Percentiles rank a stretch among this genome's conserved stretches.
These are phyloP conservation scores for Campodea augens DNA, from an alignment of 1,140 invertebrate species.

Conservation along the genomic window DNA sequence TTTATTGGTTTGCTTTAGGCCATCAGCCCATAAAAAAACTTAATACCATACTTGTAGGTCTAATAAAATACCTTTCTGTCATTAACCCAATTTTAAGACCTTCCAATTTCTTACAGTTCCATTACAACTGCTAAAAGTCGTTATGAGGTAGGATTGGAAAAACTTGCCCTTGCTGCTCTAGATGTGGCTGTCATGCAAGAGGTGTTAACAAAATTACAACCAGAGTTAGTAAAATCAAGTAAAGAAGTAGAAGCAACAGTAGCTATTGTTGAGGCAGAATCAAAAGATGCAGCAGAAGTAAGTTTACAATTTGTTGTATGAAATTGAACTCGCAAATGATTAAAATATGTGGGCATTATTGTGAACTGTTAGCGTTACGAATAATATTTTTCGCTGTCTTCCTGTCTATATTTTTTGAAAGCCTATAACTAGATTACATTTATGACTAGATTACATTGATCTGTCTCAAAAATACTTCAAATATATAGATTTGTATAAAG, in stretches of 20 bases:
- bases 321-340: too few species aligned
- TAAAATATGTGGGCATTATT: too few species aligned
- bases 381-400: too few species aligned
- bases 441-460: too few species aligned
- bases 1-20: too few species aligned
- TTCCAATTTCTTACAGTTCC: constrained; percentile 7
- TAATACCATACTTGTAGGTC: too few species aligned
- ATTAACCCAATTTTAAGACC: background rate
- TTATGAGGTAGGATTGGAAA: constrained; percentile 71
- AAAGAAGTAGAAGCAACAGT: constrained; percentile 63
- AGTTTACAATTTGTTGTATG: constrained; percentile 1
- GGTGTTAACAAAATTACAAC: constrained; percentile 65
- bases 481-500: too few species aligned
- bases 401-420: too few species aligned
- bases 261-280: constrained; percentile 59
- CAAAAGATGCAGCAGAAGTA: constrained; percentile 58
- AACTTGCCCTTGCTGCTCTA: constrained; percentile 59
- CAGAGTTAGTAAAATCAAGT: constrained; percentile 66
- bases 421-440: too few species aligned
- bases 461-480: too few species aligned
- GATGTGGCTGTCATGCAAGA: constrained; percentile 72
- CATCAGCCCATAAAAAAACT: too few species aligned
- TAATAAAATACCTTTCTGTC: background rate
- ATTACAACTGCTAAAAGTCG: constrained; percentile 26
- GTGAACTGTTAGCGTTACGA: too few species aligned